Evolutionary conservation across 2,888 invertebrate genomes (phyloP).

Genomic region (Keiferia lycopersicella): DNA sequence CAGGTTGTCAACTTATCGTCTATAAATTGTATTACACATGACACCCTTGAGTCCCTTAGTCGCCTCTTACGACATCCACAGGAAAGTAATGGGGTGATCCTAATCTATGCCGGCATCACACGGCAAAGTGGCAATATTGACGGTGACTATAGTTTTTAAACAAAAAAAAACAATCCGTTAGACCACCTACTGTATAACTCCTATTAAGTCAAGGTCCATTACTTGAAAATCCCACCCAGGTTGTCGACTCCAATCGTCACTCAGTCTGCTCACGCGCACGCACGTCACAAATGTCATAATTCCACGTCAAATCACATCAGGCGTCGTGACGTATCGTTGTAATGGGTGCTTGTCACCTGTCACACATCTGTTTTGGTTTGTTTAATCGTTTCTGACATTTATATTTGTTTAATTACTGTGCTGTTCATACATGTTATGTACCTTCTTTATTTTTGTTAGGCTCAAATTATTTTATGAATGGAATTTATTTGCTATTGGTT

Average conservation of each 20-base stretch:
- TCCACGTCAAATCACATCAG: conserved; percentile 36
- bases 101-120: no score
- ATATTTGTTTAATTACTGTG: not conserved
- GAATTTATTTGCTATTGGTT: no score
- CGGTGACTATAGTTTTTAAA: not conserved
- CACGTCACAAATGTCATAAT: conserved; percentile 15
- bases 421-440: not conserved
- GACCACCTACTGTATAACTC: not conserved
- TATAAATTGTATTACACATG: no score
- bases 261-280: conserved; percentile 48
- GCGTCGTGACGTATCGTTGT: conserved; percentile 36
- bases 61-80: no score
- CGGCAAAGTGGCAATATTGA: no score
- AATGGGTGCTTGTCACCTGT: conserved; percentile 35
- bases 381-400: conserved; percentile 7
- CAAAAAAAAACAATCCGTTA: not conserved
- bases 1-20: no score
- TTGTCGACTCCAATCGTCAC: conserved; percentile 37
- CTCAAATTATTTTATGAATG: no score
- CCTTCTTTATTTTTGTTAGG: no score
- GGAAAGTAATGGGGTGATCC: no score
- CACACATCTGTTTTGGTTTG: conserved; percentile 21
- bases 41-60: no score
- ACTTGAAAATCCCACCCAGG: conserved; percentile 44
- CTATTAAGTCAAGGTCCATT: conserved; percentile 9